phyloP scores from a whole-genome alignment of 2,888 invertebrate genomes.

The Macrostomum cliftonense region DNA sequence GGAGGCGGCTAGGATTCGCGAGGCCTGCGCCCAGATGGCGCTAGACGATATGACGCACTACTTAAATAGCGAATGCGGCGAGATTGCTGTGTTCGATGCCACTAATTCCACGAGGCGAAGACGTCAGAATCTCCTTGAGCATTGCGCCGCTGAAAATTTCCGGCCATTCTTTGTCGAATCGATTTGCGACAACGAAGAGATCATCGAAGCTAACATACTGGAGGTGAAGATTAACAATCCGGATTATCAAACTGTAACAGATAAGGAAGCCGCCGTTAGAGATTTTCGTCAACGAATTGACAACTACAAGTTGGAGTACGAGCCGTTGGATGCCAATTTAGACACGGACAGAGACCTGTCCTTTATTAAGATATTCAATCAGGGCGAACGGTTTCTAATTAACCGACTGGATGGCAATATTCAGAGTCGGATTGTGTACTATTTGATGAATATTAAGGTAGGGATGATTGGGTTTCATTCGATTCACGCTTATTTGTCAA shows the following conservation, averaged over 20 bases:
- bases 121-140: constrained; percentile 52
- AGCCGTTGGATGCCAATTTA: constrained; percentile 73
- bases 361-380: constrained; percentile 75
- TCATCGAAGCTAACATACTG: constrained; percentile 85
- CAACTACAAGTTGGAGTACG: constrained; percentile 80
- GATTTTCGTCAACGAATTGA: constrained; percentile 80
- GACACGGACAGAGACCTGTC: constrained; percentile 41
- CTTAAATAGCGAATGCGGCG: constrained; percentile 50
- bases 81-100: constrained; percentile 95
- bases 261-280: constrained; percentile 60
- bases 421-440: constrained; percentile 89
- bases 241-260: constrained; percentile 82
- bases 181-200: constrained; percentile 80
- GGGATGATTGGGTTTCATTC: no score
- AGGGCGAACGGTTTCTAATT: constrained; percentile 41
- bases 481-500: no score
- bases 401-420: constrained; percentile 55
- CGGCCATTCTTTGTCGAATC: constrained; percentile 94
- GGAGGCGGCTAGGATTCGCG: constrained; percentile 81
- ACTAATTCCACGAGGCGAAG: constrained; percentile 88
- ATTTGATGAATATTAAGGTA: constrained; percentile 64
- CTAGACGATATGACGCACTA: constrained; percentile 81
- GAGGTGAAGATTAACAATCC: constrained; percentile 67
- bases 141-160: constrained; percentile 67
- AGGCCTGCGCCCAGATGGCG: constrained; percentile 43